Evolutionary conservation across 2,888 invertebrate genomes (phyloP), one percentile per base, ranked within the genome.

Genomic region (Ceraclea dissimilis): DNA sequence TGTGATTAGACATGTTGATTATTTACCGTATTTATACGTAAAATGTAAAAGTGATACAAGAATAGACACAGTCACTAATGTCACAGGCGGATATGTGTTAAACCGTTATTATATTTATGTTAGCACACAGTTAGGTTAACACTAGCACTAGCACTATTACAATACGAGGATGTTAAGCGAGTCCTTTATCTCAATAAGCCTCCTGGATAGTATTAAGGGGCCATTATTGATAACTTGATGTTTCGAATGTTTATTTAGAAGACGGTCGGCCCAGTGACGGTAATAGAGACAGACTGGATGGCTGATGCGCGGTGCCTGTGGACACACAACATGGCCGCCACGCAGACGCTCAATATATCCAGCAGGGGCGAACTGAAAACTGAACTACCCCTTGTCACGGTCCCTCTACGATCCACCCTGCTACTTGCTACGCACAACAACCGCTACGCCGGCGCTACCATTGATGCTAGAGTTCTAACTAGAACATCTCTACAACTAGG

Each of bases 261-360:
- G 33, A 54, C 53, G 47, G 52, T 44, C 55, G 56, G 51, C 47
- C 53, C 49, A 52, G 51, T 46, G 58, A 52, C 54, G 56, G 53
- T 51, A 21, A 56, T 48, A 20, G 54, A 54, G 54, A 34, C 47
- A 51, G 54, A 54, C 60, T 60, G 56, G 54, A 39, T 39, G 39
- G 39, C 39, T 39, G 39, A 39, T 48, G 60, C 54, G 50, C 51
- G 48, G 52, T 31, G 26, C 26, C 31, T 48, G 48, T 48, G 54
- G 54, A 44, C 54, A 48, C 33, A 43, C 57, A 61, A 61, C 52
- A 61, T 61, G 61, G 61, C 61, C 49, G 57, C 51, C 58, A 61
- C 61, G 61, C 61, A 57, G 59, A 57, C 61, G 61, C 61, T 59
- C 59, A 53, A 59, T 59, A 61, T 53, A 34, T 33, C 52, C 18